phyloP scores from a whole-genome alignment of 2,888 invertebrate genomes.

The Ametastegia equiseti region DNA sequence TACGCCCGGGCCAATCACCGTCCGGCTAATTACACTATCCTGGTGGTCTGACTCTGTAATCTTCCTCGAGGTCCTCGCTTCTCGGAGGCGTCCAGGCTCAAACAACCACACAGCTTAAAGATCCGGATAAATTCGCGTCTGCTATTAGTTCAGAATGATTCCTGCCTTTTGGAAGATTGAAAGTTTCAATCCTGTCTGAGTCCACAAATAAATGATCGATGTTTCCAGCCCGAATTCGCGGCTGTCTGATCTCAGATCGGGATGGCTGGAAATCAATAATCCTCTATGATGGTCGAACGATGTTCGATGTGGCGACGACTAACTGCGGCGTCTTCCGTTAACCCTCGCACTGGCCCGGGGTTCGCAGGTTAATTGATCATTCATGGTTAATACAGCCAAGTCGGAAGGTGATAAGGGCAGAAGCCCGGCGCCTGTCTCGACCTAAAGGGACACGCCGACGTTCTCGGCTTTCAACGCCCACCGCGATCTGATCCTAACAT shows the following conservation, averaged over 20 bases:
- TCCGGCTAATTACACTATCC: constrained; percentile 45
- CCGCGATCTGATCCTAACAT: neutral
- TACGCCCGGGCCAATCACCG: constrained; percentile 43
- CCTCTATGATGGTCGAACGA: constrained; percentile 5
- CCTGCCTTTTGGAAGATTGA: neutral
- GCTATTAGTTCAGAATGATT: neutral
- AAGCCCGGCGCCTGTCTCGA: constrained; percentile 53
- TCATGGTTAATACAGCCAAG: constrained; percentile 74
- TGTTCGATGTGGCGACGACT: constrained; percentile 14
- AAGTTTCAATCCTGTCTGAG: neutral
- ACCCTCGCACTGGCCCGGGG: constrained; percentile 56
- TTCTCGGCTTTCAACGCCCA: constrained; percentile 57
- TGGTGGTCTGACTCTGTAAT: constrained; percentile 45
- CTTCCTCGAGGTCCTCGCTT: constrained; percentile 16
- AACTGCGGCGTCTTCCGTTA: constrained; percentile 28
- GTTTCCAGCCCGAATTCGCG: neutral
- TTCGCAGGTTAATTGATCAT: constrained; percentile 74
- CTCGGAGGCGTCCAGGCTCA: neutral
- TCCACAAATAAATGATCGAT: neutral
- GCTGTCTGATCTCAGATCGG: neutral
- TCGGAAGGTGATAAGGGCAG: constrained; percentile 67
- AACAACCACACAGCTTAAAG: neutral
- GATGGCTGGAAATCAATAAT: constrained; percentile 24
- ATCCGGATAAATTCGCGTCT: neutral
- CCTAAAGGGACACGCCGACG: constrained; percentile 53